Conservation (phyloP, 2,888 invertebrate species). For the Achlya flavicornis region DNA sequence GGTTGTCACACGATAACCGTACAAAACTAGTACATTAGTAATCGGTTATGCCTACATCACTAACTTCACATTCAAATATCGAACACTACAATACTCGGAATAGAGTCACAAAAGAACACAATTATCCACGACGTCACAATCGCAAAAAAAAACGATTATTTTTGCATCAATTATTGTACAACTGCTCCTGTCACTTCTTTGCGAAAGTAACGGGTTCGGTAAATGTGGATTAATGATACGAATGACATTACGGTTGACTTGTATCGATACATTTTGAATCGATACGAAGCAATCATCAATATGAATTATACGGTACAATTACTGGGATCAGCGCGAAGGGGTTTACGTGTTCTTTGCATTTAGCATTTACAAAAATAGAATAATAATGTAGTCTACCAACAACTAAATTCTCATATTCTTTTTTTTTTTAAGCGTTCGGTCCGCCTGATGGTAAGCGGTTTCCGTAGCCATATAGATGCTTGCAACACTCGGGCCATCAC, state of each 20-base stretch:
- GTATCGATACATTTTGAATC: conserved; percentile 53
- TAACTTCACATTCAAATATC: neutral
- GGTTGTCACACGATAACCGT: neutral
- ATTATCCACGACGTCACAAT: conserved; percentile 18
- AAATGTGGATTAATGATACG: conserved; percentile 53
- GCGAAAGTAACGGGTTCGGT: conserved; percentile 40
- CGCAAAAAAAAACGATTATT: conserved; percentile 35
- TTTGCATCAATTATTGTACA: conserved; percentile 41
- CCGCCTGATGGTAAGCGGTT: too few species aligned
- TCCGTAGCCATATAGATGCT: too few species aligned
- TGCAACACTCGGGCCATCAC: too few species aligned
- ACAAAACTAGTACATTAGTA: too few species aligned
- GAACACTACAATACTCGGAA: neutral
- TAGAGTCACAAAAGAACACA: conserved; percentile 17
- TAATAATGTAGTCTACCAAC: neutral
- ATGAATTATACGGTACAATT: conserved; percentile 71
- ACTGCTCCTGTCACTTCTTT: conserved; percentile 32
- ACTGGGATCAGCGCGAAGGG: conserved; percentile 35
- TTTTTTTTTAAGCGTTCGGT: too few species aligned
- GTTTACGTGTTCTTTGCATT: conserved; percentile 3
- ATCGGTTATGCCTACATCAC: neutral
- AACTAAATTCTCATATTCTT: neutral
- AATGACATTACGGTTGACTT: conserved; percentile 46
- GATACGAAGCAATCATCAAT: conserved; percentile 64
- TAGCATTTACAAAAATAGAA: conserved; percentile 12